phyloP scores from a whole-genome alignment of 2,797 vertebrate genomes.

The Cuniculus paca region DNA sequence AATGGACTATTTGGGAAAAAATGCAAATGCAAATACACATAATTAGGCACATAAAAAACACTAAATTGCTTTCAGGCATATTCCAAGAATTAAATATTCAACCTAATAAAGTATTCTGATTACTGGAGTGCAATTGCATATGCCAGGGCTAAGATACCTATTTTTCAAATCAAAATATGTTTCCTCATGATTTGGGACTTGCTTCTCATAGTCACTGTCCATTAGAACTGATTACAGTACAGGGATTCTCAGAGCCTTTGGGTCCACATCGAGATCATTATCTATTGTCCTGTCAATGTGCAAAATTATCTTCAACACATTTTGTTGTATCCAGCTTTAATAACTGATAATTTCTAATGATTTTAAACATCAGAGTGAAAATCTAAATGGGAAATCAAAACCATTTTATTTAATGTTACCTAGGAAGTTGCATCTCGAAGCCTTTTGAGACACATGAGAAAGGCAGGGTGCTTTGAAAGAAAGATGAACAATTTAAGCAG shows the following conservation, averaged over 20 bases:
- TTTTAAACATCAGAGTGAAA: neutral
- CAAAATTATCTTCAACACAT: slow-evolving; percentile 23
- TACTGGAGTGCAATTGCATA: slow-evolving; percentile 5
- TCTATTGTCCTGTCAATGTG: neutral
- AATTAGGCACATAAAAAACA: slow-evolving; percentile 28
- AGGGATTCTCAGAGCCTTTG: neutral
- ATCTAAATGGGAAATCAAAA: neutral
- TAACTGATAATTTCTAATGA: neutral
- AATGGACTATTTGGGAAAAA: slow-evolving; percentile 10
- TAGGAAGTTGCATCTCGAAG: neutral
- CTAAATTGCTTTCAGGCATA: neutral
- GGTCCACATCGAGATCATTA: neutral
- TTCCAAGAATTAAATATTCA: slow-evolving; percentile 52
- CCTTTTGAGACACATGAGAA: neutral
- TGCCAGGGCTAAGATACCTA: neutral
- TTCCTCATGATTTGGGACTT: slow-evolving; percentile 19
- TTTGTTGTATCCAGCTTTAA: neutral
- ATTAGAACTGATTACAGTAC: neutral
- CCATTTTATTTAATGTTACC: slow-evolving; percentile 51
- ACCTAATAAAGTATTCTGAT: slow-evolving; percentile 53
- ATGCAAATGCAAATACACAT: neutral
- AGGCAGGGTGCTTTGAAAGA: neutral
- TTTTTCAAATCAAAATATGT: slow-evolving; percentile 31
- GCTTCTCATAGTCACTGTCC: neutral
- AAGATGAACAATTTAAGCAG: neutral